Evolutionary conservation across 2,888 invertebrate species (phyloP).

Genomic region (Tenthredo scrophulariae): DNA sequence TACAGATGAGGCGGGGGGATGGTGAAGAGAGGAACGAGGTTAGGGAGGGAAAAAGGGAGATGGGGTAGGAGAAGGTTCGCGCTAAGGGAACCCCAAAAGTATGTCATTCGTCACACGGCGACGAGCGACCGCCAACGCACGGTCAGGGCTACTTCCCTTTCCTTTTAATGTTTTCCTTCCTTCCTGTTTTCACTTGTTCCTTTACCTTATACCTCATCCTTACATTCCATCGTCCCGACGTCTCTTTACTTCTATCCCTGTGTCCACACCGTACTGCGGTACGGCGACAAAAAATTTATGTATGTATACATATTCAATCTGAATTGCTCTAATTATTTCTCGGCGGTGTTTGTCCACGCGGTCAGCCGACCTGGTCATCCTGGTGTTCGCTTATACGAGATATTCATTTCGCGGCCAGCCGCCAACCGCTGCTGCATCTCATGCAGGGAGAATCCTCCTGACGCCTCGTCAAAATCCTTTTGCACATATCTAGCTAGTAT

Average conservation of each 20-base stretch:
- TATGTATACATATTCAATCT: conserved; percentile 14
- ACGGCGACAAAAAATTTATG: background rate
- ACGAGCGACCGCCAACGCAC: conserved; percentile 14
- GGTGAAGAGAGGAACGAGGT: background rate
- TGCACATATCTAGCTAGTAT: background rate
- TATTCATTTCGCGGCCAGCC: background rate
- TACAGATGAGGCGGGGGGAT: background rate
- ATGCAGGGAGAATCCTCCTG: background rate
- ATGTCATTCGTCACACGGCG: conserved; percentile 45
- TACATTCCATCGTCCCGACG: background rate
- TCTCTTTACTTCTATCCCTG: background rate
- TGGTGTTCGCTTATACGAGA: background rate
- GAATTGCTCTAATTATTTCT: conserved; percentile 35
- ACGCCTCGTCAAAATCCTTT: background rate
- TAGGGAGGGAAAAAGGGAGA: background rate
- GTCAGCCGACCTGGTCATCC: background rate
- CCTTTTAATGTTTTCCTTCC: background rate
- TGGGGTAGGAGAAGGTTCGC: background rate
- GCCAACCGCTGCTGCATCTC: background rate
- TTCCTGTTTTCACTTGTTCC: background rate
- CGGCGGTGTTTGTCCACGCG: background rate
- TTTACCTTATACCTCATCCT: background rate
- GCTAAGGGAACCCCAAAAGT: conserved; percentile 41
- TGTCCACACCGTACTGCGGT: background rate
- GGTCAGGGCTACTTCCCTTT: conserved; percentile 29